Evolutionary conservation across 2,113 vertebrate species (phyloP), one percentile per base, ranked within the genome.

Genomic region (Sturnus vulgaris): DNA sequence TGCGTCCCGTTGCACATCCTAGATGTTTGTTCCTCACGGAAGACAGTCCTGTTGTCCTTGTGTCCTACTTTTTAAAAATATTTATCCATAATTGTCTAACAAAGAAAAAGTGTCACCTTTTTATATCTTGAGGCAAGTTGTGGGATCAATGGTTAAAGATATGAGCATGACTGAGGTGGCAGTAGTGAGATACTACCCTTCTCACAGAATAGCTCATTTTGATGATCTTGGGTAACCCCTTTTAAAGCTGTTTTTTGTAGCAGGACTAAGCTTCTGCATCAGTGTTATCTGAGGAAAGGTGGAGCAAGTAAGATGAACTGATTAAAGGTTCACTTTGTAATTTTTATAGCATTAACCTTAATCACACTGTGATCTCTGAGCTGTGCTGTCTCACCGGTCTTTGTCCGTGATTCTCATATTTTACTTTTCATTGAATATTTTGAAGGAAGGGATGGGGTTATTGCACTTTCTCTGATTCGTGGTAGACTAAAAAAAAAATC

Each of bases 291-390:
- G 90, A 95, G 90, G 71, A 91, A 94, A 88, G 79, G 65, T 91
- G 66, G 92, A 93, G 69, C 40, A 69, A 81, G 28, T 63, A 56
- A 82, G 66, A 95, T 84, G 49, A 91, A 84, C 82, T 71, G 70
- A 86, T 88, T 80, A 82, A 75, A 79, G 21, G n/a, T 76, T 89
- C 53, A 25, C 40, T 87, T 75, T 40, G 22, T 87, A 69, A 85
- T 87, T 85, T 82, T 93, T 90, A 16, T 75, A 86, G 33, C 69
- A 82, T 66, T 46, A 92, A 30, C 28, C 11, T 40, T 84, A 64
- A 79, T 91, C 44, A 47, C 15, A 10, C 3, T 40, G 14, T 73
- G 84, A 31, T 91, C 65, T 93, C 52, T 28, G 35, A 94, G 44
- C 52, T 70, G 22, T 59, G 25, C 78, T 63, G 40, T 81, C 40